These are phyloP conservation scores for Tinea semifulvella DNA, from an alignment of 2,888 invertebrate genomes.

Conservation along the genomic window DNA sequence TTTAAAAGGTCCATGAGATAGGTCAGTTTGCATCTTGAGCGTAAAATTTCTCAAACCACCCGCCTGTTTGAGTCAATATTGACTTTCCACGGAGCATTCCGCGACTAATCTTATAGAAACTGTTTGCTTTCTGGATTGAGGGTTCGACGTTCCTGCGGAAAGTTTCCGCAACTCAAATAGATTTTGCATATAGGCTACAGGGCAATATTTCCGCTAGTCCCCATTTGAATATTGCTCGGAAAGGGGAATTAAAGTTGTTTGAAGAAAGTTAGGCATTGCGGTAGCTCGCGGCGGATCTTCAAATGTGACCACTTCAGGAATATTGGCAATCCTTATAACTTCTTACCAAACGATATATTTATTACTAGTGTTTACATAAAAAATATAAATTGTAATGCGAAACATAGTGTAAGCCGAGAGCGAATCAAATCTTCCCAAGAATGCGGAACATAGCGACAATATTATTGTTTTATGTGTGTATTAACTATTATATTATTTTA, in stretches of 20 bases:
- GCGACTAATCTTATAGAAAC: slow-evolving; percentile 61
- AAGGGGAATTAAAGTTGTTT: slow-evolving; percentile 31
- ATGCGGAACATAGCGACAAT: too few species aligned
- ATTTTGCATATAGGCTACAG: slow-evolving; percentile 57
- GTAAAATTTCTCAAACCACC: slow-evolving; percentile 13
- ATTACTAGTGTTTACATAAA: too few species aligned
- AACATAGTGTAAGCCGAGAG: too few species aligned
- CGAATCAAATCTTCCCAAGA: too few species aligned
- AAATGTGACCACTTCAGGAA: too few species aligned
- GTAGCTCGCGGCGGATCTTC: not conserved
- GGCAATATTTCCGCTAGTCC: slow-evolving; percentile 52
- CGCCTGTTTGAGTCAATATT: slow-evolving; percentile 40
- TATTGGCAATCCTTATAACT: too few species aligned
- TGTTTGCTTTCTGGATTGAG: slow-evolving; percentile 56
- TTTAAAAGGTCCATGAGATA: too few species aligned
- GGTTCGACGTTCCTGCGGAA: slow-evolving; percentile 46
- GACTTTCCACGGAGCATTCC: slow-evolving; percentile 47
- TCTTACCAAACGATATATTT: too few species aligned
- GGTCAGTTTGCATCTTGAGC: too few species aligned
- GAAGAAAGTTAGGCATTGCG: slow-evolving; percentile 8
- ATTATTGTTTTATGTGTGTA: too few species aligned
- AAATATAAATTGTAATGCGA: too few species aligned
- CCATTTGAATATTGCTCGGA: slow-evolving; percentile 54
- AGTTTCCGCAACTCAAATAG: slow-evolving; percentile 54
- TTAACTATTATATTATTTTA: too few species aligned